Base-by-base conservation (phyloP, 2,888 invertebrate genomes). In the Liopterus haemorrhoidalis region DNA sequence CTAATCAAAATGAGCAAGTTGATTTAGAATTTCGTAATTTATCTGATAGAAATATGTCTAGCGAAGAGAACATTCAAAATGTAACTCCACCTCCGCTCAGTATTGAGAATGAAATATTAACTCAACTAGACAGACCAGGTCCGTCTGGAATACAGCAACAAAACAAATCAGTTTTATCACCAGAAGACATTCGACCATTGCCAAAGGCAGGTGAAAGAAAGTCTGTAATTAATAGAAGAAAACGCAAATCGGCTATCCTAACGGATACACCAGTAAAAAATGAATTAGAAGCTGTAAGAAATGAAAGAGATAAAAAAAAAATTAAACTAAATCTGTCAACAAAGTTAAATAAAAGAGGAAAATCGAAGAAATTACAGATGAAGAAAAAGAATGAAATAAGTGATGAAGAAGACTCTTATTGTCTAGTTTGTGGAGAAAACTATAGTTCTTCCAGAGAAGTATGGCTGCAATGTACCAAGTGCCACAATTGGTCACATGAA, bases 341-440 rank as follows among this genome's bases (percentile, higher is more conserved):
- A 2, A 48, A 14, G 3, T 28, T 5, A 21, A 22, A 37, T 8
- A 37, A 37, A 43, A 37, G 18, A 31, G 36, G 48, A 54, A 39
- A 14, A 41, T 45, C 37, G 49, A 20, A 42, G 31, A 46, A 45
- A 49, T n/a, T n/a, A 52, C 50, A 52, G 52, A 41, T 50, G 47
- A 47, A 49, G 31, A 49, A 54, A 43, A 51, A 50, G 50, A 56
- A 52, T 53, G 50, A 52, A 2, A 27, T 54, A 53, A 54, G 49
- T 32, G 32, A 53, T 36, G 46, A 52, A 36, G 51, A 50, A 51
- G 47, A 55, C 39, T 53, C 52, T 46, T 48, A 41, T 48, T 54
- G 54, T 49, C 49, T 56, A 51, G 45, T 55, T 53, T 56, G 54
- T 46, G 51, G 53, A 40, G 51, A 54, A 50, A 48, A 20, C 49